Conservation (phyloP, 2,113 vertebrate genomes). For the Lipophrys pholis region DNA sequence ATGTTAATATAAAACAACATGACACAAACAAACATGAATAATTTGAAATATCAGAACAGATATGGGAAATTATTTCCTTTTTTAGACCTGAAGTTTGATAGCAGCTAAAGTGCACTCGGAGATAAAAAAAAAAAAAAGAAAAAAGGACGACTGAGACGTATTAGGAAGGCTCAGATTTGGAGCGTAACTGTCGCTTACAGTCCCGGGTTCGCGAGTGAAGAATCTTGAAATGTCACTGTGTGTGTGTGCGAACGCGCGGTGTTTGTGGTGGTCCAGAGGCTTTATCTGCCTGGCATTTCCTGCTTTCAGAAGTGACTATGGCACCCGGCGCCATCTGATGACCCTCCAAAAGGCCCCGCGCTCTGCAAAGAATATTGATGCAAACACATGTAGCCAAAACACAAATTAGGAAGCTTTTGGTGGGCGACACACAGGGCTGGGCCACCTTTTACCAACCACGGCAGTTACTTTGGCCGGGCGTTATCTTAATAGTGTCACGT, state of each 20-base stretch:
- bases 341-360: conserved; percentile 62
- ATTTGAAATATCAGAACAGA: conserved; percentile 43
- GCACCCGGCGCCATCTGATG: conserved; percentile 66
- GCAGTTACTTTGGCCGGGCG: conserved; percentile 53
- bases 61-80: neutral
- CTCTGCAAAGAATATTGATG: conserved; percentile 58
- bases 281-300: conserved; percentile 82
- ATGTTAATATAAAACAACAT: too few relatives aligned
- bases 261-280: conserved; percentile 44
- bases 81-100: conserved; percentile 35
- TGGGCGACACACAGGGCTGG: conserved; percentile 38
- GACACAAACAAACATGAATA: conserved; percentile 5
- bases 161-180: conserved; percentile 45
- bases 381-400: conserved; percentile 67
- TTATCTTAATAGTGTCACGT: conserved; percentile 63
- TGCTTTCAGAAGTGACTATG: conserved; percentile 50
- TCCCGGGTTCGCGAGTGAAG: conserved; percentile 54
- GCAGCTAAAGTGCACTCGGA: conserved; percentile 42
- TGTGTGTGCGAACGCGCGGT: conserved; percentile 42
- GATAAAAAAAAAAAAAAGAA: conserved; percentile 22
- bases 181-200: conserved; percentile 56
- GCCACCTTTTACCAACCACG: conserved; percentile 52
- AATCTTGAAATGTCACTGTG: conserved; percentile 76
- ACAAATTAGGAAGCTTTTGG: conserved; percentile 57
- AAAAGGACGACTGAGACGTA: conserved; percentile 30